Percentiles rank a stretch among this genome's conserved stretches.
These are phyloP conservation scores for Oxycera nigricornis DNA, from an alignment of 2,888 invertebrate species.

Conservation along the genomic window DNA sequence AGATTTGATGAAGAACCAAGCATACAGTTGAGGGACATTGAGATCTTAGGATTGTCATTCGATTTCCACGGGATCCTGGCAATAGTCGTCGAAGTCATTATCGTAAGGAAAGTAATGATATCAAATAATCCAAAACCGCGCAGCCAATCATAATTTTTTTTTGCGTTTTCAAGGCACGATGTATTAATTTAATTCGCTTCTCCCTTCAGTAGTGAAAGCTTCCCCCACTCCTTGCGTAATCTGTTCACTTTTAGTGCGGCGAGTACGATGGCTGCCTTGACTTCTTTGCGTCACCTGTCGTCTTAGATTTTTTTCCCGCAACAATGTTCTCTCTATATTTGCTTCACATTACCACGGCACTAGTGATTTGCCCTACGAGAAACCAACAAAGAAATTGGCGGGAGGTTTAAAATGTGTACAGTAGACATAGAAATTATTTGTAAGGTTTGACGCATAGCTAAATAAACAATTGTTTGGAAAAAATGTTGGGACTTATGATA, in stretches of 20 bases:
- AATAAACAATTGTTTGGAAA: too few relatives aligned
- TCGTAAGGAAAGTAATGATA: constrained; percentile 44
- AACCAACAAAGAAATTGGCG: too few relatives aligned
- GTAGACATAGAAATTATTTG: too few relatives aligned
- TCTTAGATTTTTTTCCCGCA: not conserved
- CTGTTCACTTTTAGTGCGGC: not conserved
- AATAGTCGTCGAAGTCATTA: constrained; percentile 41
- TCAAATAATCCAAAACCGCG: constrained; percentile 47
- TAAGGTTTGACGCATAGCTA: too few relatives aligned
- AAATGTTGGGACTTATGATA: too few relatives aligned
- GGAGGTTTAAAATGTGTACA: too few relatives aligned
- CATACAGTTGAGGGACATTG: not conserved
- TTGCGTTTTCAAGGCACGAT: constrained; percentile 35
- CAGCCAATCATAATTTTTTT: constrained; percentile 45
- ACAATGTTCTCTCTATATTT: too few relatives aligned
- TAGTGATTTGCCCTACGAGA: too few relatives aligned
- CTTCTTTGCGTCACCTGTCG: not conserved
- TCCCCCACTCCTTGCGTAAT: constrained; percentile 14
- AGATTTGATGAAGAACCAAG: not conserved
- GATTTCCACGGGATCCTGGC: not conserved
- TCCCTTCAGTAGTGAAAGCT: not conserved
- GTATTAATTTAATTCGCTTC: constrained; percentile 46
- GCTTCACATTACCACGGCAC: too few relatives aligned
- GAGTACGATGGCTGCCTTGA: not conserved
- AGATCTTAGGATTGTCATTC: not conserved